A percentile compares a stretch with the other conserved stretches of the same genome.
phyloP scores from a whole-genome alignment of 2,888 invertebrate species.

The Lissonota sp. region DNA sequence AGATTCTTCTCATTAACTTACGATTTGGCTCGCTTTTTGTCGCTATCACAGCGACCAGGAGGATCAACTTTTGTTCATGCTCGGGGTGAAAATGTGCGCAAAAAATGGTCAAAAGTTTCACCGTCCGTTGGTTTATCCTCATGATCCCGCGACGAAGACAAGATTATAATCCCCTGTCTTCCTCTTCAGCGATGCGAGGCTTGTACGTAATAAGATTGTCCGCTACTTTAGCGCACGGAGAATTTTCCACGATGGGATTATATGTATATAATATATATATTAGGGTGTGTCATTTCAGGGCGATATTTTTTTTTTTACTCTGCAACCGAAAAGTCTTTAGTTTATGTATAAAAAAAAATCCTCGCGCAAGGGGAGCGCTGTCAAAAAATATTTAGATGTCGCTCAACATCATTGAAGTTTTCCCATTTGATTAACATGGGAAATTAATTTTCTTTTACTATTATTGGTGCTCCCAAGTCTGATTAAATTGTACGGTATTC shows the following conservation, averaged over 20 bases:
- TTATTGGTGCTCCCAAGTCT: too few species aligned
- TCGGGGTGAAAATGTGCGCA: not conserved
- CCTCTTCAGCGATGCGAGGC: not conserved
- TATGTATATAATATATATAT: too few species aligned
- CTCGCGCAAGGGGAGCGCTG: too few species aligned
- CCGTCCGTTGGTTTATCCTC: not conserved
- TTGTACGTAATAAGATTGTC: slow-evolving; percentile 14
- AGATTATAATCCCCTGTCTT: slow-evolving; percentile 5
- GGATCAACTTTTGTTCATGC: not conserved
- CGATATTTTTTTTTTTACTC: too few species aligned
- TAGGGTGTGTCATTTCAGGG: too few species aligned
- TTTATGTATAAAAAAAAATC: too few species aligned
- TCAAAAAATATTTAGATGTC: too few species aligned
- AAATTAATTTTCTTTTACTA: too few species aligned
- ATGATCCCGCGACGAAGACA: slow-evolving; percentile 14
- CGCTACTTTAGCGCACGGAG: slow-evolving; percentile 10
- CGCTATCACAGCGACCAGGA: not conserved
- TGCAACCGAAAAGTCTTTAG: too few species aligned
- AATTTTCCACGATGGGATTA: slow-evolving; percentile 10
- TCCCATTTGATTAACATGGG: too few species aligned
- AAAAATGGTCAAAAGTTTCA: not conserved
- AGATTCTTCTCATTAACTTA: slow-evolving; percentile 6
- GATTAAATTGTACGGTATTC: too few species aligned
- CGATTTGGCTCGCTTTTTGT: not conserved
- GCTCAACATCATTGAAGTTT: too few species aligned